phyloP scores from a whole-genome alignment of 2,797 vertebrate species.

The Schizopygopsis malacanthus region DNA sequence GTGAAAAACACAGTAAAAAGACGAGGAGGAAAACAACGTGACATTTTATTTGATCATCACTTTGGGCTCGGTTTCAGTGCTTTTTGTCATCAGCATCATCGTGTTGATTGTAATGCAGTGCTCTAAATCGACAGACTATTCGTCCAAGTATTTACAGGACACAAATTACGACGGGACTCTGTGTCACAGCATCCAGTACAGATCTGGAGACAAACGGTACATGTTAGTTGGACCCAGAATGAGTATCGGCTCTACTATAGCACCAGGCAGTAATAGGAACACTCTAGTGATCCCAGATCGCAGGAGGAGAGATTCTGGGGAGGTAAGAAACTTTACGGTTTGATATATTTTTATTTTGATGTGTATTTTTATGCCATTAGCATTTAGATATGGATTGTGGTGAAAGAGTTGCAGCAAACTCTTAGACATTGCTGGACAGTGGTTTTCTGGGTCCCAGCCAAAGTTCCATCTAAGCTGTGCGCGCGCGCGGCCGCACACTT shows the following conservation, averaged over 20 bases:
- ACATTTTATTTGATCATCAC: constrained; percentile 67
- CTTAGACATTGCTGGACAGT: neutral
- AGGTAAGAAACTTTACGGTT: constrained; percentile 58
- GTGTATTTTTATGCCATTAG: neutral
- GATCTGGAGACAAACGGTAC: constrained; percentile 67
- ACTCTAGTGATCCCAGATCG: constrained; percentile 64
- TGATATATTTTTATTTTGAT: neutral
- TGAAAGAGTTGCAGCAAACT: neutral
- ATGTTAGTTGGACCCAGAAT: constrained; percentile 69
- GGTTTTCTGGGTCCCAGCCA: neutral
- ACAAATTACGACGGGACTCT: constrained; percentile 47
- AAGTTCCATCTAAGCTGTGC: no score
- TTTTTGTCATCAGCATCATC: constrained; percentile 67
- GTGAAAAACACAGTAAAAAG: constrained; percentile 48
- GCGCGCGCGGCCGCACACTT: no score
- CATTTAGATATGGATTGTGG: neutral
- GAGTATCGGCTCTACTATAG: constrained; percentile 67
- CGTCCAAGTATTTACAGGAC: constrained; percentile 63
- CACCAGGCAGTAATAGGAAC: constrained; percentile 62
- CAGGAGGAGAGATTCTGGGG: constrained; percentile 50
- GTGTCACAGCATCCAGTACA: constrained; percentile 70
- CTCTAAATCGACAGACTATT: constrained; percentile 62
- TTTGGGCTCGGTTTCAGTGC: constrained; percentile 62
- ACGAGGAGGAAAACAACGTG: constrained; percentile 56
- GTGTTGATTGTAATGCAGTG: constrained; percentile 67